Percentiles rank a stretch among this genome's conserved stretches.
phyloP scores from a whole-genome alignment of 2,113 vertebrate genomes.

The Meles meles region DNA sequence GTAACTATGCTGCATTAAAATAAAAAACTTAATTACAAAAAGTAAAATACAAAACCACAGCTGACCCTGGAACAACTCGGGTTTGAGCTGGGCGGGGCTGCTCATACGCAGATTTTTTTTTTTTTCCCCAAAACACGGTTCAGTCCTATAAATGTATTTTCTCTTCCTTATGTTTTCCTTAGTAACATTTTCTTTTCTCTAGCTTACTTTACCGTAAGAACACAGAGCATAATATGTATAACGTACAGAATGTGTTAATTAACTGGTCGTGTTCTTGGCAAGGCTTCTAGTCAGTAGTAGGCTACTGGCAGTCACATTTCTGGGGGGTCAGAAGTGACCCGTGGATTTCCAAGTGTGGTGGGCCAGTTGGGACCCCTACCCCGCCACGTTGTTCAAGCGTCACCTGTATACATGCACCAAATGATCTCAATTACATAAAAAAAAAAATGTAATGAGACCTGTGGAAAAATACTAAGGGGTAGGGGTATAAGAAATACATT shows the following conservation, averaged over 20 bases:
- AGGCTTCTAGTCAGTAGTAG: not conserved
- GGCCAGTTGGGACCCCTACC: not conserved
- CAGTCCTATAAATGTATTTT: not conserved
- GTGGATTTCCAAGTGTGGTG: not conserved
- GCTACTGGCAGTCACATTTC: not conserved
- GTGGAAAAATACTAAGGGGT: not conserved
- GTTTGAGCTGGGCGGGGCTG: not conserved
- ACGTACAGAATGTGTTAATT: not conserved
- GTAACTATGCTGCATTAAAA: not conserved
- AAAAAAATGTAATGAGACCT: not conserved
- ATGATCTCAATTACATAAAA: not conserved
- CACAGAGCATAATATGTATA: rapidly evolving
- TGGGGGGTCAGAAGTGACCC: not conserved
- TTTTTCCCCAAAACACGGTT: not conserved
- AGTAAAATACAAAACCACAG: not conserved
- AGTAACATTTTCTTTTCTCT: not conserved
- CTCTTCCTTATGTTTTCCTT: not conserved
- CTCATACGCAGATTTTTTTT: not conserved
- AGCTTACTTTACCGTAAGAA: not conserved
- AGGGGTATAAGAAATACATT: not conserved
- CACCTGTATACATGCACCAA: not conserved
- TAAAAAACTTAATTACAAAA: not conserved
- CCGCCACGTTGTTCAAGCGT: not conserved
- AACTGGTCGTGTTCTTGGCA: not conserved
- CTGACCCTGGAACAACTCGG: not conserved